Evolutionary conservation across 2,888 invertebrate species (phyloP).

Genomic region (Thera britannica): DNA sequence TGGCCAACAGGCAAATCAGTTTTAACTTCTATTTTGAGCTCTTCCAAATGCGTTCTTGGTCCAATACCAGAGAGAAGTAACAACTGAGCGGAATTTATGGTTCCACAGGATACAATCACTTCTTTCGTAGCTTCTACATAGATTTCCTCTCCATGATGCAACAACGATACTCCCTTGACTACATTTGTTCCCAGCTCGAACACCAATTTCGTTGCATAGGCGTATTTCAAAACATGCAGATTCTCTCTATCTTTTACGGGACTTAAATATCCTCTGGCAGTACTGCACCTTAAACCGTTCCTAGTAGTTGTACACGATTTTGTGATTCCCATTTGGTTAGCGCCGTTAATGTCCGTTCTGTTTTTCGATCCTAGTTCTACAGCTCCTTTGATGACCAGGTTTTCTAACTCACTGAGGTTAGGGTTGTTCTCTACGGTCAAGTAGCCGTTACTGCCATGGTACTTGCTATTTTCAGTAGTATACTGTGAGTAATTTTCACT

Average conservation of each 20-base stretch:
- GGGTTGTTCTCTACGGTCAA: slow-evolving; percentile 64
- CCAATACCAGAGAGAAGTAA: slow-evolving; percentile 82
- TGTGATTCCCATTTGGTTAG: slow-evolving; percentile 76
- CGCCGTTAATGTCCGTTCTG: slow-evolving; percentile 68
- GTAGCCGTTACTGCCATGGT: slow-evolving; percentile 69
- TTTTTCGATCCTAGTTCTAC: slow-evolving; percentile 71
- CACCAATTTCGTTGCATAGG: slow-evolving; percentile 80
- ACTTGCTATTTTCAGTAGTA: slow-evolving; percentile 49
- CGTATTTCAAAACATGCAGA: slow-evolving; percentile 77
- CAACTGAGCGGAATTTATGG: slow-evolving; percentile 80
- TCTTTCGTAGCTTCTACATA: slow-evolving; percentile 72
- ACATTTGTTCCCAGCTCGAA: slow-evolving; percentile 77
- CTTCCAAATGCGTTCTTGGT: slow-evolving; percentile 66
- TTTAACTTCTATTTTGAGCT: slow-evolving; percentile 66
- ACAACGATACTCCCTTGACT: slow-evolving; percentile 67
- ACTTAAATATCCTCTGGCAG: slow-evolving; percentile 81
- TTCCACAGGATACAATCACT: slow-evolving; percentile 78
- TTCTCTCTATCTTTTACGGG: slow-evolving; percentile 67
- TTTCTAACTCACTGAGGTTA: slow-evolving; percentile 51
- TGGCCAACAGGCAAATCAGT: slow-evolving; percentile 79
- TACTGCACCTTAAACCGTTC: slow-evolving; percentile 76
- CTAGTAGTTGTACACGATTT: slow-evolving; percentile 73
- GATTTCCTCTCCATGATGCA: slow-evolving; percentile 63
- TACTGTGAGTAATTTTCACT: slow-evolving; percentile 67
- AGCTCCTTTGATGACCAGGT: slow-evolving; percentile 63